Conservation (phyloP, 2,797 vertebrate species). For the Mormyrops attenuatus region DNA sequence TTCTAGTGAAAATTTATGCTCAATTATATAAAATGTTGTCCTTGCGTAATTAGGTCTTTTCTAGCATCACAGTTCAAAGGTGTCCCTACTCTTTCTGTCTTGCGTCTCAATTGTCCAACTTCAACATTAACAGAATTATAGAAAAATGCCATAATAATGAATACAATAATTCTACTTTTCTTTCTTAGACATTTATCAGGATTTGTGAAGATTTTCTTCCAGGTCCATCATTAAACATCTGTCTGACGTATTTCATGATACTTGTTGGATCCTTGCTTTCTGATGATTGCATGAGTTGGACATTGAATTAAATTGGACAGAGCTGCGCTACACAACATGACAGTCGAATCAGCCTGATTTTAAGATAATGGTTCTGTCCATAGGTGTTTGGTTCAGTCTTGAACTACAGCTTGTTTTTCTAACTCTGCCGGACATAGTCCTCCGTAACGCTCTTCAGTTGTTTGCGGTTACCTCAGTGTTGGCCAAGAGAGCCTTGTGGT, state of each 20-base stretch:
- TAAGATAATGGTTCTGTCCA: neutral
- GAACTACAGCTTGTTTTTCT: neutral
- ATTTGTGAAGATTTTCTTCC: neutral
- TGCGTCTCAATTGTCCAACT: neutral
- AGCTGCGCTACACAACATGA: too few relatives aligned
- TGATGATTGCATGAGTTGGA: neutral
- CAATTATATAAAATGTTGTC: neutral
- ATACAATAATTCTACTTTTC: neutral
- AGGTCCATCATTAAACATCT: neutral
- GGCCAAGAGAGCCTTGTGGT: neutral
- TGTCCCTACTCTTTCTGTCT: neutral
- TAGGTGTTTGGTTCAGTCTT: neutral
- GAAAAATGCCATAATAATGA: neutral
- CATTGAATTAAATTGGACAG: neutral
- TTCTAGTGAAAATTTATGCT: neutral
- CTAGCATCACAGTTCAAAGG: neutral
- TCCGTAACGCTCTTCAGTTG: neutral
- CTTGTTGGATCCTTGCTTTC: neutral
- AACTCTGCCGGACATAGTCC: neutral
- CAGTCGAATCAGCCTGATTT: neutral
- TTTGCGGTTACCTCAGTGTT: neutral
- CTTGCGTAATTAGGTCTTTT: neutral
- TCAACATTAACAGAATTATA: neutral
- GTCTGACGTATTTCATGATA: neutral
- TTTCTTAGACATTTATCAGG: neutral